A percentile compares a stretch with the other conserved stretches of the same genome.
These are phyloP conservation scores for Ashinkailepas kermadecensis DNA, from an alignment of 2,888 invertebrate genomes.

Conservation along the genomic window DNA sequence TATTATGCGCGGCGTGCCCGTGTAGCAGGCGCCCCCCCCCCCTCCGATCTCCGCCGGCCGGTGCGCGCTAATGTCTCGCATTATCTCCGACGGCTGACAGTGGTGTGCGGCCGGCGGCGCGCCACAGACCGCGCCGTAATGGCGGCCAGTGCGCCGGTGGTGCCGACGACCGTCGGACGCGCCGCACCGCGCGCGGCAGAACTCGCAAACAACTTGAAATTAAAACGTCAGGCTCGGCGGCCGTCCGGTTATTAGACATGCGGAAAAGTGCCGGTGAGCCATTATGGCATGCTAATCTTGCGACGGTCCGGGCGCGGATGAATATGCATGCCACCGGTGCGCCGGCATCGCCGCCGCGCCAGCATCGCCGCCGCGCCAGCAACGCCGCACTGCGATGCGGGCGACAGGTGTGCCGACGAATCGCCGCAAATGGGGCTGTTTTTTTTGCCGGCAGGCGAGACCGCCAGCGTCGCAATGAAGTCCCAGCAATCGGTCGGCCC, in stretches of 20 bases:
- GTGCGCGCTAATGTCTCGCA: neutral
- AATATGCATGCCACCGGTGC: neutral
- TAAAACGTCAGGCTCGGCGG: neutral
- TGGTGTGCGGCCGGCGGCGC: neutral
- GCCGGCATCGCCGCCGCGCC: neutral
- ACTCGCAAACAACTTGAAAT: conserved; percentile 3
- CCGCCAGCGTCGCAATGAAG: neutral
- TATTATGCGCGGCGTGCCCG: neutral
- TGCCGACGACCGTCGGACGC: too few relatives aligned
- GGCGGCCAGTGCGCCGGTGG: neutral
- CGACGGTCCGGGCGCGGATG: neutral
- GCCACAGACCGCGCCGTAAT: neutral
- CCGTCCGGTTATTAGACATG: neutral
- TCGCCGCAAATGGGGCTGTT: neutral
- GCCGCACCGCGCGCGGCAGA: neutral
- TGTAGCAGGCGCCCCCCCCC: neutral
- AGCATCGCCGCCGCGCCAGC: too few relatives aligned
- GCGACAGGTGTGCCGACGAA: neutral
- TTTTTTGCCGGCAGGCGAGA: neutral
- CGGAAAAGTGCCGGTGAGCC: neutral
- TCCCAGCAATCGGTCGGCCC: too few relatives aligned
- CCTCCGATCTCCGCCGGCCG: neutral
- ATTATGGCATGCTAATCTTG: neutral
- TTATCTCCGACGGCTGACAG: neutral
- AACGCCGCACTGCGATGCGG: neutral